These are phyloP conservation scores for Rhombomys opimus DNA, from an alignment of 2,113 vertebrate species.

Conservation along the genomic window DNA sequence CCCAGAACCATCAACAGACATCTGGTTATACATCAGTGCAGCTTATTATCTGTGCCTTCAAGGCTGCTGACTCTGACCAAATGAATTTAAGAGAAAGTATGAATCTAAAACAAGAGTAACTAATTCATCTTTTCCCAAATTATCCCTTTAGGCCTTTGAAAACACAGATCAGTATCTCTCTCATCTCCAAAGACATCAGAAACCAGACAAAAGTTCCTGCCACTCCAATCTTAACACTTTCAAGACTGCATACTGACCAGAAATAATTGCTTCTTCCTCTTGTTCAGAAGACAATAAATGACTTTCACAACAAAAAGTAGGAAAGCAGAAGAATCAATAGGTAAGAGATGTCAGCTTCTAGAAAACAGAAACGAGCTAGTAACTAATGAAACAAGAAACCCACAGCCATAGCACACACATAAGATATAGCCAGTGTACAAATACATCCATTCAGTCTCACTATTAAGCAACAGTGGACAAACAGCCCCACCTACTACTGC, in stretches of 20 bases:
- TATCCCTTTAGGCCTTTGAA: neutral
- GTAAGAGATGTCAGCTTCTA: neutral
- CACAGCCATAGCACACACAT: neutral
- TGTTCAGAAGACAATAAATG: neutral
- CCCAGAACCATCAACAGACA: neutral
- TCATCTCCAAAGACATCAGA: conserved; percentile 33
- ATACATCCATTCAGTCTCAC: neutral
- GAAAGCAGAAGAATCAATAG: neutral
- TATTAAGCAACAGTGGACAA: neutral
- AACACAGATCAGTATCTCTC: neutral
- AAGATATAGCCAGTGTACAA: neutral
- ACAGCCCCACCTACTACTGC: neutral
- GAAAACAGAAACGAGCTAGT: neutral
- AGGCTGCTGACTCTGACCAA: neutral
- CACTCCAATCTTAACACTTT: neutral
- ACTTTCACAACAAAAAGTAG: neutral
- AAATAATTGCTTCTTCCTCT: neutral
- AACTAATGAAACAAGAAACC: neutral
- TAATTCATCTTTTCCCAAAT: neutral
- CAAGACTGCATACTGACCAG: neutral
- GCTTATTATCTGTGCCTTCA: neutral
- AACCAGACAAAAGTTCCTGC: neutral
- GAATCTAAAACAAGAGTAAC: neutral
- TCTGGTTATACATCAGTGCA: neutral
- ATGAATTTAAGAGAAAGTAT: neutral